A percentile compares a stretch with the other conserved stretches of the same genome.
phyloP scores from a whole-genome alignment of 2,888 invertebrate genomes.

The Prosopocoilus inquinatus region DNA sequence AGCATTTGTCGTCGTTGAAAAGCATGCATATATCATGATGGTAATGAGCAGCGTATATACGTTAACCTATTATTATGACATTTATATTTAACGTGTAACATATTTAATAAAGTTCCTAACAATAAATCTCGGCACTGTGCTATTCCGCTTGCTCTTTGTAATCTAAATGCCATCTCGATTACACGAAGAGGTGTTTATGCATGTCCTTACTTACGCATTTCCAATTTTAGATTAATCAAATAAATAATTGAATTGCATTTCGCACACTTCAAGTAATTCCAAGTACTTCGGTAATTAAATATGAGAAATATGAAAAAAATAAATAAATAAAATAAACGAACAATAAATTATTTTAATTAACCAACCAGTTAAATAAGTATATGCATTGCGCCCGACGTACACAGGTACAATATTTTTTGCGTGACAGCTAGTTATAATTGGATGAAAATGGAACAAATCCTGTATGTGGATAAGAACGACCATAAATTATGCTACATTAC shows the following conservation, averaged over 20 bases:
- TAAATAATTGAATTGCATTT: background rate
- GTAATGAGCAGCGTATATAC: constrained; percentile 15
- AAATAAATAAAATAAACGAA: too few species aligned
- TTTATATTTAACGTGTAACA: constrained; percentile 18
- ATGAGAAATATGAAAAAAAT: too few species aligned
- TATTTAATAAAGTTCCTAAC: constrained; percentile 21
- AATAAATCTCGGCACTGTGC: constrained; percentile 25
- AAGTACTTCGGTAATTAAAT: too few species aligned
- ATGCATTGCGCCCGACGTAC: too few species aligned
- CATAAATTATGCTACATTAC: background rate
- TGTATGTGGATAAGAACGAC: background rate
- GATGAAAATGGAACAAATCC: background rate
- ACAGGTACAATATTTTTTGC: too few species aligned
- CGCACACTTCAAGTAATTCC: too few species aligned
- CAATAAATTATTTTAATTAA: background rate
- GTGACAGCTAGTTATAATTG: background rate
- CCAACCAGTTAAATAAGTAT: background rate
- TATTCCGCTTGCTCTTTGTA: constrained; percentile 23
- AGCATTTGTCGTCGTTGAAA: constrained; percentile 3
- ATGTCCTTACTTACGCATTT: constrained; percentile 4
- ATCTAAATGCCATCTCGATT: constrained; percentile 25
- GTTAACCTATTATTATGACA: constrained; percentile 23
- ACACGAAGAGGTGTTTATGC: constrained; percentile 18
- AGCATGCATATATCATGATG: constrained; percentile 11
- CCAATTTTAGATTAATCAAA: background rate